phyloP scores from a whole-genome alignment of 2,797 vertebrate species.

The Neosalanx taihuensis region DNA sequence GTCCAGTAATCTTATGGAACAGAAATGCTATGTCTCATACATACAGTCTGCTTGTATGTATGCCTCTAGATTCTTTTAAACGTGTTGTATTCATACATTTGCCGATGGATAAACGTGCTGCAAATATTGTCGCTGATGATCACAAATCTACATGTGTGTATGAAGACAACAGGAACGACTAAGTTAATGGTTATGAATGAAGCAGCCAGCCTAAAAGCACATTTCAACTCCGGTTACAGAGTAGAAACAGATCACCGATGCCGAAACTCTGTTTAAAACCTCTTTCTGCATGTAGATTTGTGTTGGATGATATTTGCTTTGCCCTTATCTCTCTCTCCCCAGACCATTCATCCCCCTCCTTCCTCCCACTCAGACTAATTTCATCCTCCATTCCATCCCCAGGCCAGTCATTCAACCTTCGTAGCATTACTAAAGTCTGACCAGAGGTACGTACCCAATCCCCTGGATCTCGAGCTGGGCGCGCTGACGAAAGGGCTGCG shows the following conservation, averaged over 20 bases:
- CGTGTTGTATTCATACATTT: slow-evolving; percentile 33
- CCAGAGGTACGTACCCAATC: slow-evolving; percentile 69
- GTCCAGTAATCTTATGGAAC: neutral
- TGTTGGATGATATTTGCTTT: slow-evolving; percentile 44
- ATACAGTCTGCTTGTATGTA: slow-evolving; percentile 37
- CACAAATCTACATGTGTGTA: slow-evolving; percentile 44
- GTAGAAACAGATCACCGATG: too few species aligned
- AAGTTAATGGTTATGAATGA: neutral
- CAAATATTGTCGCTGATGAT: slow-evolving; percentile 51
- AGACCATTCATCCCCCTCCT: slow-evolving; percentile 13
- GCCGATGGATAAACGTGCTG: slow-evolving; percentile 30
- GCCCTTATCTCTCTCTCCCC: slow-evolving; percentile 9
- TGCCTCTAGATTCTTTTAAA: slow-evolving; percentile 16
- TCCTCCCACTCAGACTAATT: slow-evolving; percentile 31
- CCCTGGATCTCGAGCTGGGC: neutral
- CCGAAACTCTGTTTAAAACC: slow-evolving; percentile 4
- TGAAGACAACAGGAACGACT: neutral
- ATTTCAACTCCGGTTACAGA: neutral
- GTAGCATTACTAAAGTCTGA: slow-evolving; percentile 80
- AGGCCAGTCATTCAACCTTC: slow-evolving; percentile 72
- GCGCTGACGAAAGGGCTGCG: neutral
- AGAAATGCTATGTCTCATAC: slow-evolving; percentile 29
- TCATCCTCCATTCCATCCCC: slow-evolving; percentile 65
- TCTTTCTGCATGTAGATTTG: slow-evolving; percentile 44
- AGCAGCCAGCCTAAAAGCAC: neutral